Evolutionary conservation across 2,888 invertebrate species (phyloP).

Genomic region (Harmothoe impar): DNA sequence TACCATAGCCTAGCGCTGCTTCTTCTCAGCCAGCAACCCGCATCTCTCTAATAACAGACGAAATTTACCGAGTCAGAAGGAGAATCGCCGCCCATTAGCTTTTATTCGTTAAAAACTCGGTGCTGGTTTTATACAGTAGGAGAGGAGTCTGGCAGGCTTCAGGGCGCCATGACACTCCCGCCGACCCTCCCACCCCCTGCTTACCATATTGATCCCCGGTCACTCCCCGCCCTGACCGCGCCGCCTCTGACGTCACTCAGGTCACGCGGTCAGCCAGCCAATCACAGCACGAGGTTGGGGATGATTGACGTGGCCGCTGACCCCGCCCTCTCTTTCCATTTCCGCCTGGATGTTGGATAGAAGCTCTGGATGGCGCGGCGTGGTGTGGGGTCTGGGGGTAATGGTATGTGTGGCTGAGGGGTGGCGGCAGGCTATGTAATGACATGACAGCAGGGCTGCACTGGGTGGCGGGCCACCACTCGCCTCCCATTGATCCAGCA

Average conservation of each 20-base stretch:
- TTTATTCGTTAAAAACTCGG: slow-evolving; percentile 37
- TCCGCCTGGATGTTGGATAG: neutral
- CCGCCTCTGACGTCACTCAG: slow-evolving; percentile 31
- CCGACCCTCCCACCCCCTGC: neutral
- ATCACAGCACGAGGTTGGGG: neutral
- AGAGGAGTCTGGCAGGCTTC: neutral
- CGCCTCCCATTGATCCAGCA: slow-evolving; percentile 29
- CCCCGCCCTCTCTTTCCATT: slow-evolving; percentile 30
- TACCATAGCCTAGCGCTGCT: neutral
- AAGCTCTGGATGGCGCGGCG: neutral
- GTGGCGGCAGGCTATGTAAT: slow-evolving; percentile 39
- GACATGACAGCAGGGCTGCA: slow-evolving; percentile 12
- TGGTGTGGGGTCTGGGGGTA: slow-evolving; percentile 15
- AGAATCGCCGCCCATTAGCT: slow-evolving; percentile 11
- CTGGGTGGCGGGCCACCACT: neutral
- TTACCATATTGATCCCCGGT: slow-evolving; percentile 11
- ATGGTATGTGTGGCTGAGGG: slow-evolving; percentile 25
- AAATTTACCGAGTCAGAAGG: slow-evolving; percentile 50
- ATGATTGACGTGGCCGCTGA: slow-evolving; percentile 49
- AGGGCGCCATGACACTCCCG: neutral
- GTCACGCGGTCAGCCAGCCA: slow-evolving; percentile 61
- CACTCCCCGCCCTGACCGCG: neutral
- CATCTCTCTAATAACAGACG: slow-evolving; percentile 36
- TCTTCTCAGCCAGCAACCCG: slow-evolving; percentile 10
- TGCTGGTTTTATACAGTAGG: neutral